Conservation (phyloP, 2,888 invertebrate genomes). For the Petrophora chlorosata region DNA sequence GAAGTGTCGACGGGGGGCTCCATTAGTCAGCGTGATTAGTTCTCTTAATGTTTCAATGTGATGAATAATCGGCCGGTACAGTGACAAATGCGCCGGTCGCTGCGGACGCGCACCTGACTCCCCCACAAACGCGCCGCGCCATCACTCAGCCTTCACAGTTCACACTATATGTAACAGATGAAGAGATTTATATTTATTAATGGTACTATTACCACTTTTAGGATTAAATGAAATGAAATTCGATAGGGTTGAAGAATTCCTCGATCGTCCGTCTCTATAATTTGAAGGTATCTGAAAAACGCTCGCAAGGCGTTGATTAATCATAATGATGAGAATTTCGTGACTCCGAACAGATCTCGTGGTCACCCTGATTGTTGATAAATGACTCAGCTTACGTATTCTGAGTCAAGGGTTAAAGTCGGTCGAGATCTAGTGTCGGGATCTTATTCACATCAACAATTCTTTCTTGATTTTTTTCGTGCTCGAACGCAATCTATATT, state of each 20-base stretch:
- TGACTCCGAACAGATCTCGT: conserved; percentile 44
- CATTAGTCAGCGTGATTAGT: conserved; percentile 83
- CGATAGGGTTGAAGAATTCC: conserved; percentile 25
- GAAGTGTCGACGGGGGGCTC: conserved; percentile 82
- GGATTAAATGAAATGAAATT: conserved; percentile 40
- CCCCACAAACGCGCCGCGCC: conserved; percentile 70
- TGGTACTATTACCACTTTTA: conserved; percentile 54
- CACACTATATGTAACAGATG: conserved; percentile 69
- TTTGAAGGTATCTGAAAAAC: conserved; percentile 19
- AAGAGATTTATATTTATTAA: conserved; percentile 81
- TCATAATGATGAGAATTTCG: conserved; percentile 23
- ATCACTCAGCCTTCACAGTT: conserved; percentile 73
- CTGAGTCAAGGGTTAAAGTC: conserved; percentile 74
- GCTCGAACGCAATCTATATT: conserved; percentile 54
- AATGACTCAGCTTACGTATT: conserved; percentile 75
- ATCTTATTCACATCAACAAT: conserved; percentile 64
- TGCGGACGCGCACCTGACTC: conserved; percentile 78
- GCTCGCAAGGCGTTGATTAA: conserved; percentile 28
- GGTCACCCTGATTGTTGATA: conserved; percentile 71
- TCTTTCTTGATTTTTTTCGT: conserved; percentile 55
- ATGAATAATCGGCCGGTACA: conserved; percentile 81
- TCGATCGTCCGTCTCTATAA: conserved; percentile 16
- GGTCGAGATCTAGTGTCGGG: conserved; percentile 69
- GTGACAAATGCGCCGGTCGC: conserved; percentile 78
- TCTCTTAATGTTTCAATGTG: conserved; percentile 83